These are phyloP conservation scores for Atta cephalotes DNA, from an alignment of 1,140 invertebrate species.

Conservation along the genomic window DNA sequence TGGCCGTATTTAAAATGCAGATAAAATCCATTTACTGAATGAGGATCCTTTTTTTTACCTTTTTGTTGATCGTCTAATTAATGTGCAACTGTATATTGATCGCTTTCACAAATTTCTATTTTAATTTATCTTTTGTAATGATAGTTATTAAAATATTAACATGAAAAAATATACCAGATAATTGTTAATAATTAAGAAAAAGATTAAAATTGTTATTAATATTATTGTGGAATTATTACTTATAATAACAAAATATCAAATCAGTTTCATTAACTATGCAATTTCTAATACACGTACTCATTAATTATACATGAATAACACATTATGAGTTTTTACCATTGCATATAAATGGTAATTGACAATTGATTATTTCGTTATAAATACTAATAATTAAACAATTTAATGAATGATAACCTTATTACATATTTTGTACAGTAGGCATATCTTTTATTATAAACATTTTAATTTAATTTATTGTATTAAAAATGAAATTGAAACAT, in stretches of 20 bases:
- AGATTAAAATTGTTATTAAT: slow-evolving; percentile 21
- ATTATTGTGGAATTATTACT: neutral
- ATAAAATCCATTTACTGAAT: neutral
- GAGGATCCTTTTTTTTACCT: neutral
- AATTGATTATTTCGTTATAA: slow-evolving; percentile 45
- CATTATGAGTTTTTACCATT: slow-evolving; percentile 3
- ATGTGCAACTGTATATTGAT: neutral
- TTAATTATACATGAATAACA: slow-evolving; percentile 22
- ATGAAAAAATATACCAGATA: neutral
- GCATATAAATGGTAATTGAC: slow-evolving; percentile 12
- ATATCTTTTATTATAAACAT: neutral
- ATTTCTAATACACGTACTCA: slow-evolving; percentile 12
- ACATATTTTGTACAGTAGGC: neutral
- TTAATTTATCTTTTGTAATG: neutral
- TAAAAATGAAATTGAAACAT: neutral
- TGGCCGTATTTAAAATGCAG: neutral
- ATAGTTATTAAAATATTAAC: neutral
- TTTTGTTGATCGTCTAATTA: neutral
- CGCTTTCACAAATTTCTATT: neutral
- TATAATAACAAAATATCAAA: neutral
- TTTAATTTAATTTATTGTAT: slow-evolving; percentile 10
- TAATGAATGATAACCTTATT: neutral
- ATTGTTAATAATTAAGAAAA: neutral
- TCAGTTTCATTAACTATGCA: slow-evolving; percentile 24
- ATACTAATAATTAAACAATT: slow-evolving; percentile 15